A percentile compares a stretch with the other conserved stretches of the same genome.
Conservation (phyloP, 2,888 invertebrate genomes). For the Artemia sp. region DNA sequence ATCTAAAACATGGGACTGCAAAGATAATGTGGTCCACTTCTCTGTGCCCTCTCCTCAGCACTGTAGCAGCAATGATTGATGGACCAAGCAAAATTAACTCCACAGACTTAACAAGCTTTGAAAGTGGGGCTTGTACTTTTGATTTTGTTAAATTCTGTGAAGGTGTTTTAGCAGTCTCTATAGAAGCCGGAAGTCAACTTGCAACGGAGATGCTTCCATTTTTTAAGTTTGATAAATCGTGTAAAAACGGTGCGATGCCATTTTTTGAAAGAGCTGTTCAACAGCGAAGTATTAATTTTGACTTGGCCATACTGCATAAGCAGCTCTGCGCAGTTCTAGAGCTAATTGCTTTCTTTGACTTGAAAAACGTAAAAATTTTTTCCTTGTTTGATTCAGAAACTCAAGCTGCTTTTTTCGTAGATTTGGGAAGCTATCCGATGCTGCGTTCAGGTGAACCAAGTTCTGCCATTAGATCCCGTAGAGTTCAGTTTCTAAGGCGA, state of each 20-base stretch:
- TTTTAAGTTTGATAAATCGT: neutral
- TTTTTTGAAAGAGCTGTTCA: conserved; percentile 59
- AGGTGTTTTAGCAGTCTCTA: neutral
- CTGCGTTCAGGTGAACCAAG: conserved; percentile 48
- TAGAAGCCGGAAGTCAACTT: conserved; percentile 3
- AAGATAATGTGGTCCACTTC: conserved; percentile 34
- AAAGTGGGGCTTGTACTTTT: neutral
- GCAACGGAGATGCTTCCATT: conserved; percentile 11
- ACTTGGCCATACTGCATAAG: conserved; percentile 58
- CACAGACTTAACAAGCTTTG: conserved; percentile 9
- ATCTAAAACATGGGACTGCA: conserved; percentile 57
- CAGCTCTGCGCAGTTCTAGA: conserved; percentile 58
- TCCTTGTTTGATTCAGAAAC: conserved; percentile 55
- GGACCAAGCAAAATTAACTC: conserved; percentile 18
- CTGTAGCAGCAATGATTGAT: conserved; percentile 20
- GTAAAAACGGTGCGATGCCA: conserved; percentile 35
- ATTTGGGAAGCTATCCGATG: conserved; percentile 35
- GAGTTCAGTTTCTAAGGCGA: conserved; percentile 54
- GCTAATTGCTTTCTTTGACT: conserved; percentile 56
- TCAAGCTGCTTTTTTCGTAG: conserved; percentile 32
- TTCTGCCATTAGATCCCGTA: conserved; percentile 44
- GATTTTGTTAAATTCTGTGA: neutral
- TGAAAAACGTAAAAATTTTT: conserved; percentile 49
- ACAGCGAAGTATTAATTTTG: conserved; percentile 53
- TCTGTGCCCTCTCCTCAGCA: conserved; percentile 14